Conservation (phyloP, 2,888 invertebrate species). For the Julus scandinavius region DNA sequence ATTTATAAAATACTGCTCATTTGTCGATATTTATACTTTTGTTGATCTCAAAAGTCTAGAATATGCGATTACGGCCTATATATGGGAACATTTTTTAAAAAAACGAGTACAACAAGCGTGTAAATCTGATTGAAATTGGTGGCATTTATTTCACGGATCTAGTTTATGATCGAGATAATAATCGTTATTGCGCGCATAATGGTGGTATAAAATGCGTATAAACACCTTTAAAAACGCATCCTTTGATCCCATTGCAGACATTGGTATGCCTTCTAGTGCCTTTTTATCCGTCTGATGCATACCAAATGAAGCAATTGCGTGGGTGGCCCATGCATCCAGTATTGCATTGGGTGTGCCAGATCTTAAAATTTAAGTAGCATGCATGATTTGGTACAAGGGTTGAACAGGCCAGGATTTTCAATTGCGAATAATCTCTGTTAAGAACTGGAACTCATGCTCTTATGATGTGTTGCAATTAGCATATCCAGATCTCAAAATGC, state of each 20-base stretch:
- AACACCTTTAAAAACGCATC: conserved; percentile 17
- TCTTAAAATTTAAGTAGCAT: conserved; percentile 24
- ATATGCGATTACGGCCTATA: background rate
- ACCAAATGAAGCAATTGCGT: background rate
- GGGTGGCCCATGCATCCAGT: conserved; percentile 1
- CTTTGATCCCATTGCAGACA: background rate
- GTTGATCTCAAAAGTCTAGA: background rate
- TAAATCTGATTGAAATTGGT: conserved; percentile 39
- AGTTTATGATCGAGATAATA: conserved; percentile 1
- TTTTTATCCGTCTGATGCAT: background rate
- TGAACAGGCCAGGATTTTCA: background rate
- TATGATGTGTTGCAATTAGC: background rate
- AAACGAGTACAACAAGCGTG: background rate
- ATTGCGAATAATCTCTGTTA: background rate
- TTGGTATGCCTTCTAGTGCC: background rate
- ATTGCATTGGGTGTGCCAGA: conserved; percentile 8
- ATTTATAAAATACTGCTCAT: conserved; percentile 11
- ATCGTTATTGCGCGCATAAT: conserved; percentile 2
- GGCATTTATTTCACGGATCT: conserved; percentile 8
- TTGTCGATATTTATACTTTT: background rate
- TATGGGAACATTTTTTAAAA: background rate
- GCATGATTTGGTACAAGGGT: background rate
- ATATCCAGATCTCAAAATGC: background rate
- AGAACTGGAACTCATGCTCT: background rate
- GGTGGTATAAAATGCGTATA: background rate